Evolutionary conservation across 2,888 invertebrate genomes (phyloP).

Genomic region (Allygus modestus): DNA sequence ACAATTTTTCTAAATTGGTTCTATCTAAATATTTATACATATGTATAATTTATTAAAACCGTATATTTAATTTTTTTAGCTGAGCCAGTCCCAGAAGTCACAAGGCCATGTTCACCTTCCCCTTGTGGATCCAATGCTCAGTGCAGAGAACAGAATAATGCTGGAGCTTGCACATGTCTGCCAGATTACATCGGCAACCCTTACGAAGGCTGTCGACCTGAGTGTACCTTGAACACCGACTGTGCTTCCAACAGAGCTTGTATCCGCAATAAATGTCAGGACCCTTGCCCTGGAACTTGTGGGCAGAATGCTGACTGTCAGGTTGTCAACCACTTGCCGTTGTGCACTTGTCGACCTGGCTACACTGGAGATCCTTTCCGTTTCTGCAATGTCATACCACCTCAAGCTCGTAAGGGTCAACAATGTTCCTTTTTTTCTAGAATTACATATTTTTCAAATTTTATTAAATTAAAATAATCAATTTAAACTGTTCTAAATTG

Average conservation of each 20-base stretch:
- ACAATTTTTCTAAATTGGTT: too few relatives aligned
- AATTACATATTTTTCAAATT: too few relatives aligned
- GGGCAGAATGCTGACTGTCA: constrained; percentile 86
- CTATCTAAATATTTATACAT: too few relatives aligned
- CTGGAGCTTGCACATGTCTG: constrained; percentile 87
- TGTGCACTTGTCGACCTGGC: constrained; percentile 82
- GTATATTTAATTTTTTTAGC: constrained; percentile 44
- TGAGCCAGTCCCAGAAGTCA: constrained; percentile 63
- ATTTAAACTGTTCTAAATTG: too few relatives aligned
- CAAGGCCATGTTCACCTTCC: constrained; percentile 82
- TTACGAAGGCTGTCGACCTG: constrained; percentile 86
- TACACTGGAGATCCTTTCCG: constrained; percentile 86
- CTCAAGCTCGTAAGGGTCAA: constrained; percentile 73
- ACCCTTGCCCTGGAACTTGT: constrained; percentile 87
- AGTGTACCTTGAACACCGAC: constrained; percentile 87
- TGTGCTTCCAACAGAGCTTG: constrained; percentile 86
- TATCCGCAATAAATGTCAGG: constrained; percentile 84
- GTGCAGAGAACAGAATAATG: constrained; percentile 83
- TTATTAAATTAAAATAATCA: neutral
- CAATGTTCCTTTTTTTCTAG: constrained; percentile 68
- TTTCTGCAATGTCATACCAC: constrained; percentile 76
- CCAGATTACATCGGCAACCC: constrained; percentile 85
- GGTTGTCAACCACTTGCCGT: constrained; percentile 86
- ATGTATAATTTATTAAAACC: too few relatives aligned
- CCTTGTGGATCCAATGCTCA: constrained; percentile 88